Evolutionary conservation across 2,888 invertebrate species (phyloP).

Genomic region (Norana najaformis): DNA sequence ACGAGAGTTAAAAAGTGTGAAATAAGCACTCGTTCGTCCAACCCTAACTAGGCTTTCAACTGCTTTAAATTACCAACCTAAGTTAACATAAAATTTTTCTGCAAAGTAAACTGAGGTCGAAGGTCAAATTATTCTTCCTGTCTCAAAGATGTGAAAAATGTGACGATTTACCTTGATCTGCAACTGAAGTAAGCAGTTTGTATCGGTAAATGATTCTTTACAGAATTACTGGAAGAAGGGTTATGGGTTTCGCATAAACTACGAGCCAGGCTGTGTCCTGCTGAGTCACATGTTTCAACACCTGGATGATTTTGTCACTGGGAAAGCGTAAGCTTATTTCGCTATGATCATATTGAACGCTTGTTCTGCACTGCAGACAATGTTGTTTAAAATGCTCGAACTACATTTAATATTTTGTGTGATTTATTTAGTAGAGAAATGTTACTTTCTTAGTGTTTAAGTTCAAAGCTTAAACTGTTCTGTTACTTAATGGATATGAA

Average conservation of each 20-base stretch:
- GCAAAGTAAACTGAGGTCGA: neutral
- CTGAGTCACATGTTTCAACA: constrained; percentile 56
- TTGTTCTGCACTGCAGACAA: neutral
- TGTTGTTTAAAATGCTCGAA: too few species aligned
- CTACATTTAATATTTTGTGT: too few species aligned
- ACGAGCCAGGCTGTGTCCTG: constrained; percentile 59
- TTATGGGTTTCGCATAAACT: constrained; percentile 52
- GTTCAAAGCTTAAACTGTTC: too few species aligned
- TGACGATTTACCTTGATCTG: too few species aligned
- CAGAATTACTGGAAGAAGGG: constrained; percentile 63
- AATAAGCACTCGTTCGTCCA: too few species aligned
- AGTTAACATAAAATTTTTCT: too few species aligned
- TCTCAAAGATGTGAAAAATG: neutral
- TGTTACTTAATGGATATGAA: too few species aligned
- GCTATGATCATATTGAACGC: neutral
- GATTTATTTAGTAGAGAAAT: too few species aligned
- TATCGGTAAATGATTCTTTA: constrained; percentile 36
- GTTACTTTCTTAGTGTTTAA: too few species aligned
- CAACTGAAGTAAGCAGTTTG: neutral
- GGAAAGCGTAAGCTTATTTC: constrained; percentile 24
- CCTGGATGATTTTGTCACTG: constrained; percentile 48
- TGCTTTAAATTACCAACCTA: too few species aligned
- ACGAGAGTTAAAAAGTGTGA: too few species aligned
- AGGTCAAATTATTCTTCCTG: neutral
- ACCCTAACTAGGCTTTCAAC: too few species aligned